A percentile compares a stretch with the other conserved stretches of the same genome.
Conservation (phyloP, 2,888 invertebrate genomes). For the Caenorhabditis uteleia region DNA sequence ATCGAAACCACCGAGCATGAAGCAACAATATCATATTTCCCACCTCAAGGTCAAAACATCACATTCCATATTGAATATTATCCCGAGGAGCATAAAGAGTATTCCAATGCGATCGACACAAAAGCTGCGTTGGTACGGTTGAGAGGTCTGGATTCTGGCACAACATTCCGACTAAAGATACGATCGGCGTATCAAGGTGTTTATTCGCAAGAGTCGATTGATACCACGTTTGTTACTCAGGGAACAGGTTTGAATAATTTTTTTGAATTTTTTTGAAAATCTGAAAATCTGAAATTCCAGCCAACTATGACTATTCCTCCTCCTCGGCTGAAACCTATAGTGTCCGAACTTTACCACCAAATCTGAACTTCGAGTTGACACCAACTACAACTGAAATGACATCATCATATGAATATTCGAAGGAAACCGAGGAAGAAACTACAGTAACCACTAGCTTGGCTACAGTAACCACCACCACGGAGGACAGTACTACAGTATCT, state of each 20-base stretch:
- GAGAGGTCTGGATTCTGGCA: conserved; percentile 56
- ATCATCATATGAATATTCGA: conserved; percentile 34
- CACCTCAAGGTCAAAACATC: conserved; percentile 53
- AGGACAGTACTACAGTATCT: not conserved
- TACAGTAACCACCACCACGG: not conserved
- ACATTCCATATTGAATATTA: conserved; percentile 57
- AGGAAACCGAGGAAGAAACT: conserved; percentile 17
- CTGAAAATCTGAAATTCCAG: too few relatives aligned
- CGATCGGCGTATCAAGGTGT: conserved; percentile 50
- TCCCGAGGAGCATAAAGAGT: conserved; percentile 58
- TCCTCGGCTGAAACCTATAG: conserved; percentile 43
- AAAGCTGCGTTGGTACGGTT: conserved; percentile 55
- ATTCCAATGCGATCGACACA: conserved; percentile 62
- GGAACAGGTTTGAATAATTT: conserved; percentile 34
- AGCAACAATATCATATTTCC: conserved; percentile 60
- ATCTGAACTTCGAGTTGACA: conserved; percentile 38
- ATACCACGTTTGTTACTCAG: conserved; percentile 53
- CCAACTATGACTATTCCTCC: conserved; percentile 46
- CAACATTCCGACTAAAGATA: conserved; percentile 53
- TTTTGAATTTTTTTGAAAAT: not conserved
- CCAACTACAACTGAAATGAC: conserved; percentile 26
- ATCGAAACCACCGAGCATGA: conserved; percentile 57
- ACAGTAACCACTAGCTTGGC: conserved; percentile 7
- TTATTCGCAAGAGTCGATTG: conserved; percentile 50
- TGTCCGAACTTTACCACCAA: conserved; percentile 48